Conservation (phyloP, 2,888 invertebrate genomes). For the Flexamia atlantica region DNA sequence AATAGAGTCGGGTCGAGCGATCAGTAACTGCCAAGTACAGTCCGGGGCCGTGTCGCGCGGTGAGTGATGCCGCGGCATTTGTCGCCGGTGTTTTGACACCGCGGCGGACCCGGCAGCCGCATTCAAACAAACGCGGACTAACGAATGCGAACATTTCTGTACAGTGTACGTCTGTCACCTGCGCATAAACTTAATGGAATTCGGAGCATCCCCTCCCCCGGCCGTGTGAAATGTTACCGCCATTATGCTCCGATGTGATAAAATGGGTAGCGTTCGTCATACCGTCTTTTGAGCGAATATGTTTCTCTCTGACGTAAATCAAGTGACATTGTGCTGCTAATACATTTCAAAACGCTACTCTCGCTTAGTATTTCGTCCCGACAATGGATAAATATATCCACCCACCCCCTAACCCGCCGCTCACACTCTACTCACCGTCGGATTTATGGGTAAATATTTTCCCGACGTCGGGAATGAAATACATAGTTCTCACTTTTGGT, state of each 20-base stretch:
- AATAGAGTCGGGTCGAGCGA: conserved; percentile 44
- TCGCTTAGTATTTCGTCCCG: conserved; percentile 53
- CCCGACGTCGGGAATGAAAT: conserved; percentile 57
- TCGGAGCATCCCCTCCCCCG: conserved; percentile 45
- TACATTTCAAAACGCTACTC: conserved; percentile 56
- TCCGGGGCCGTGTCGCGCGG: conserved; percentile 1
- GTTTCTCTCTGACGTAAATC: conserved; percentile 50
- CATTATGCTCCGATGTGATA: conserved; percentile 55
- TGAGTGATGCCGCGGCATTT: conserved; percentile 44
- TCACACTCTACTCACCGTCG: conserved; percentile 34
- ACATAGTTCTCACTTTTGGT: conserved; percentile 57
- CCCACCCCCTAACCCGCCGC: neutral
- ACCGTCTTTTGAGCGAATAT: conserved; percentile 53
- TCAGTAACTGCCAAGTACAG: conserved; percentile 46
- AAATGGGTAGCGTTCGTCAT: conserved; percentile 52
- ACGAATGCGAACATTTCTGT: conserved; percentile 58
- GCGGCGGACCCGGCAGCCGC: conserved; percentile 21
- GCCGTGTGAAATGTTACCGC: neutral
- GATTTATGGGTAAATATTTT: conserved; percentile 57
- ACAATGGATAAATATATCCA: conserved; percentile 53
- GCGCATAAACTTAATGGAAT: conserved; percentile 54
- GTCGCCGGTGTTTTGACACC: conserved; percentile 48
- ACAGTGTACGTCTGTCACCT: conserved; percentile 59
- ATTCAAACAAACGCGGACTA: conserved; percentile 35
- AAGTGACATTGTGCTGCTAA: conserved; percentile 53